Percentiles rank a stretch among this genome's conserved stretches.
phyloP scores from a whole-genome alignment of 1,140 invertebrate species.

The Anagrus nilaparvatae region DNA sequence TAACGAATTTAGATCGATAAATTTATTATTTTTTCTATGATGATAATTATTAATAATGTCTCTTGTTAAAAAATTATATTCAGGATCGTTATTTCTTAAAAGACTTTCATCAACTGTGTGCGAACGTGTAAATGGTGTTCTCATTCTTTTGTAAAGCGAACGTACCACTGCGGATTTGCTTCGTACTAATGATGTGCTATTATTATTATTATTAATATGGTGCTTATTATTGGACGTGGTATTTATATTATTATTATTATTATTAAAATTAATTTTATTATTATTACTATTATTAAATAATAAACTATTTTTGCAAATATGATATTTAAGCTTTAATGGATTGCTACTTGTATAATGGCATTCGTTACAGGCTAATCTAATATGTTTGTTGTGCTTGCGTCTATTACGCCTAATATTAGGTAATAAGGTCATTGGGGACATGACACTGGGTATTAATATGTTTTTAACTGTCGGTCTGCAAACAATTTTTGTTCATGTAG shows the following conservation, averaged over 20 bases:
- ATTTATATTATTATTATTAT: no score
- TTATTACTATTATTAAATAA: no score
- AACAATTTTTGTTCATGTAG: conserved; percentile 39
- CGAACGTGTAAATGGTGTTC: conserved; percentile 39
- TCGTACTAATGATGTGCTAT: conserved; percentile 40
- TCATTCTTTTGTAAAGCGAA: conserved; percentile 41
- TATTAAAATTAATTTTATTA: no score
- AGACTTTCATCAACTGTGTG: conserved; percentile 40
- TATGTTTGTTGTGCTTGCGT: conserved; percentile 40
- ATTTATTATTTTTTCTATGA: no score
- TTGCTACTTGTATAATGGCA: conserved; percentile 36
- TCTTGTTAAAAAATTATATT: no score
- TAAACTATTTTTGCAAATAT: no score
- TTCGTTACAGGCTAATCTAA: conserved; percentile 41
- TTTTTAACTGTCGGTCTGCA: conserved; percentile 45
- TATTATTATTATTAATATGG: no score
- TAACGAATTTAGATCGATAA: no score
- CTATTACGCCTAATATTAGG: conserved; percentile 43
- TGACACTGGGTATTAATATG: conserved; percentile 43
- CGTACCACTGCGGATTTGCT: conserved; percentile 45
- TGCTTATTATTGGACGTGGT: no score
- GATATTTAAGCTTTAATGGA: conserved; percentile 23
- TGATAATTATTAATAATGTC: no score
- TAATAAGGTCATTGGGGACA: conserved; percentile 37
- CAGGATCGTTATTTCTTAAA: conserved; percentile 35